Conservation (phyloP, 2,797 vertebrate genomes). For the Buceros bicornis region DNA sequence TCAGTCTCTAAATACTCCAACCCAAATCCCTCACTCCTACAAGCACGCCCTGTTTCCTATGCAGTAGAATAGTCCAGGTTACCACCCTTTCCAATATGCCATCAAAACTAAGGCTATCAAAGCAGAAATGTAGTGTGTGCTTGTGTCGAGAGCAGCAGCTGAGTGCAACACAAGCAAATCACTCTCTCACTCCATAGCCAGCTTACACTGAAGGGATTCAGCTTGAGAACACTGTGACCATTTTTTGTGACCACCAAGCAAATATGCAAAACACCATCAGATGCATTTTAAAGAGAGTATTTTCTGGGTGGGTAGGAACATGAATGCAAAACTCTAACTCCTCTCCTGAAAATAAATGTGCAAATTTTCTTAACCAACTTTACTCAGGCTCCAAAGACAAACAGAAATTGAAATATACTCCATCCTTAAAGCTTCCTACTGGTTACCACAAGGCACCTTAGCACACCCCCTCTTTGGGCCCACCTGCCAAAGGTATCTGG, state of each 20-base stretch:
- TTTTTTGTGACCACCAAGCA: neutral
- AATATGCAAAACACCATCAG: neutral
- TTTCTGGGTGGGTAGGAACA: neutral
- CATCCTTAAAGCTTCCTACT: neutral
- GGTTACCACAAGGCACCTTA: neutral
- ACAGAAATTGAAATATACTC: neutral
- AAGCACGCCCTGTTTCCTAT: neutral
- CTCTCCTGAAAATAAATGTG: neutral
- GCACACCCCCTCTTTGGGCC: neutral
- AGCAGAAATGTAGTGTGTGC: no score
- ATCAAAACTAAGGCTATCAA: neutral
- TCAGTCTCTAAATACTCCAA: neutral
- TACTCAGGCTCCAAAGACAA: neutral
- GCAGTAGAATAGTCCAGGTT: neutral
- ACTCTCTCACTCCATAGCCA: neutral
- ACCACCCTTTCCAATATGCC: neutral
- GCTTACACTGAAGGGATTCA: neutral
- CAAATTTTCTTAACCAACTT: neutral
- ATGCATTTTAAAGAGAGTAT: neutral
- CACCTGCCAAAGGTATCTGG: neutral
- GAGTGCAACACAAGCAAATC: neutral
- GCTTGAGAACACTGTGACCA: neutral
- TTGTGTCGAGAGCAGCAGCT: neutral
- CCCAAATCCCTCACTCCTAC: neutral
- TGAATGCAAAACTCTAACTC: neutral